phyloP scores from a whole-genome alignment of 2,888 invertebrate species.

The Gibbula magus region DNA sequence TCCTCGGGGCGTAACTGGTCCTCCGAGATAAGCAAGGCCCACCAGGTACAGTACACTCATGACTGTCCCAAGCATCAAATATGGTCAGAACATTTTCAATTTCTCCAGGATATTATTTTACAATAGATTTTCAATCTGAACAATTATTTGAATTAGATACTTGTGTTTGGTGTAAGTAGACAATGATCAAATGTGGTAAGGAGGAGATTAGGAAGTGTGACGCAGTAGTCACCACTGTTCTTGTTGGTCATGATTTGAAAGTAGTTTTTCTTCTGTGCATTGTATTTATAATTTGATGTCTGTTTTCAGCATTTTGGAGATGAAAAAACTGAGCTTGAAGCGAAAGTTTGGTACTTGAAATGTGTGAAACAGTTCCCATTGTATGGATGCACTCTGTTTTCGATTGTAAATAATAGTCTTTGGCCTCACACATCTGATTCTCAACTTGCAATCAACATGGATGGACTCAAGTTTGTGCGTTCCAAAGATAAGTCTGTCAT shows the following conservation, averaged over 20 bases:
- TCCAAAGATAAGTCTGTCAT: slow-evolving; percentile 93
- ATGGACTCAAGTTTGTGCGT: slow-evolving; percentile 92
- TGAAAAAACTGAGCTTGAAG: slow-evolving; percentile 92
- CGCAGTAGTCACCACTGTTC: not conserved
- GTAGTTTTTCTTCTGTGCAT: slow-evolving; percentile 5
- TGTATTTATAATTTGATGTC: slow-evolving; percentile 8
- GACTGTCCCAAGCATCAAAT: too few species aligned
- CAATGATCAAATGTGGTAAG: too few species aligned
- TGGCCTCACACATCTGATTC: slow-evolving; percentile 87
- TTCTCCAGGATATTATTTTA: too few species aligned
- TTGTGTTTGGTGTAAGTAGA: not conserved
- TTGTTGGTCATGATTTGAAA: not conserved
- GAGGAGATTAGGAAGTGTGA: too few species aligned
- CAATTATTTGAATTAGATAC: not conserved
- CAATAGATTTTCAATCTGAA: too few species aligned
- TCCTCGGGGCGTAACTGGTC: slow-evolving; percentile 73
- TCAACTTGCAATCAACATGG: slow-evolving; percentile 90
- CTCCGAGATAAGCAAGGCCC: slow-evolving; percentile 73
- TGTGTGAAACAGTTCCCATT: slow-evolving; percentile 98
- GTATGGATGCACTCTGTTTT: slow-evolving; percentile 90
- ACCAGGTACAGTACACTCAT: slow-evolving; percentile 73
- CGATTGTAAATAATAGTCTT: slow-evolving; percentile 93
- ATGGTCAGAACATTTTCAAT: too few species aligned
- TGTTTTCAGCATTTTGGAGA: slow-evolving; percentile 83
- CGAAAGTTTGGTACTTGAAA: slow-evolving; percentile 93